phyloP scores from a whole-genome alignment of 2,888 invertebrate genomes.

The Macrosiphum euphorbiae region DNA sequence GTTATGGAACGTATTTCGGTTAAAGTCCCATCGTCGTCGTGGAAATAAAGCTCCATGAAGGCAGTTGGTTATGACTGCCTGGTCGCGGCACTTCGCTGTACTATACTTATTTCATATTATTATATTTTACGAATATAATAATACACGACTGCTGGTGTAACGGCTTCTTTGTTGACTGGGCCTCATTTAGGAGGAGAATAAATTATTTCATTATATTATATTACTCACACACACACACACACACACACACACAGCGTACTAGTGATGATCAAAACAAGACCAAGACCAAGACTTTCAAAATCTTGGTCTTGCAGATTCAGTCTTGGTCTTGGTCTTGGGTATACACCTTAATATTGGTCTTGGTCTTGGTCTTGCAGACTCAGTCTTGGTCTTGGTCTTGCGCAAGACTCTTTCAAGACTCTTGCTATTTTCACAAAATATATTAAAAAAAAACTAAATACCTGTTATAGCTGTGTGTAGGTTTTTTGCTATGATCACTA shows the following conservation, averaged over 20 bases:
- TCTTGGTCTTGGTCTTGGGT: no score
- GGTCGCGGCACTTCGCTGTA: neutral
- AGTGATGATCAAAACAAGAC: no score
- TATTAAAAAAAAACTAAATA: no score
- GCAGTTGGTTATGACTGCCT: slow-evolving; percentile 37
- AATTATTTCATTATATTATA: neutral
- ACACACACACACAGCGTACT: neutral
- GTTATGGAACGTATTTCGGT: neutral
- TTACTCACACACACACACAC: neutral
- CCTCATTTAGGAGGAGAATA: neutral
- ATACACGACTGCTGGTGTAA: neutral
- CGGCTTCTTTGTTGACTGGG: neutral
- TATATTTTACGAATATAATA: neutral
- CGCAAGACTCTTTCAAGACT: no score
- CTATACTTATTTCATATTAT: neutral
- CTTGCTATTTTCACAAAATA: no score
- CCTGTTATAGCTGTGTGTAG: no score
- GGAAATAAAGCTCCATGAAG: neutral
- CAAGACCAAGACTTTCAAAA: no score
- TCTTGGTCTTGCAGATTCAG: no score
- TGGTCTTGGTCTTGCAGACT: no score
- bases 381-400: no score
- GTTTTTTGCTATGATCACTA: no score
- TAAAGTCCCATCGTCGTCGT: neutral
- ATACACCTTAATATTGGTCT: no score